These are phyloP conservation scores for Chaenodraco wilsoni DNA, from an alignment of 2,797 vertebrate genomes.

Conservation along the genomic window DNA sequence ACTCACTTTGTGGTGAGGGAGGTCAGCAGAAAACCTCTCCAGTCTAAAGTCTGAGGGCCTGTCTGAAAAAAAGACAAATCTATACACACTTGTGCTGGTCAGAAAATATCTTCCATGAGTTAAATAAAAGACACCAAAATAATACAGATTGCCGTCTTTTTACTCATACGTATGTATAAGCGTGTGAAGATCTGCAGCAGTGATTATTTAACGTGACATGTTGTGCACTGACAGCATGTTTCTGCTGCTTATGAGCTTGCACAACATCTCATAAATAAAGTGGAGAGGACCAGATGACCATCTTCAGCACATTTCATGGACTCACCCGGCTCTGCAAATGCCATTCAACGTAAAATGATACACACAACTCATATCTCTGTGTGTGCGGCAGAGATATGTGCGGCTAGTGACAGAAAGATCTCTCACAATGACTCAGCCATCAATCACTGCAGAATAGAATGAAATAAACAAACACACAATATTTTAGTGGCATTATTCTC, in stretches of 20 bases:
- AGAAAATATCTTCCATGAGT: constrained; percentile 43
- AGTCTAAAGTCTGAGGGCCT: constrained; percentile 47
- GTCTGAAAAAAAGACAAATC: constrained; percentile 21
- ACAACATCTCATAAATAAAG: constrained; percentile 78
- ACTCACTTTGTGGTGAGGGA: constrained; percentile 46
- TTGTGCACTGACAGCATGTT: constrained; percentile 68
- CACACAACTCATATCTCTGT: constrained; percentile 55
- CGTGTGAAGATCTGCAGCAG: constrained; percentile 19
- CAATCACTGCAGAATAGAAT: constrained; percentile 22
- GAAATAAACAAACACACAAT: no score
- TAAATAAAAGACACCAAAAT: constrained; percentile 28
- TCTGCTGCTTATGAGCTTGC: constrained; percentile 57
- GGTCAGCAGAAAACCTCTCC: constrained; percentile 60
- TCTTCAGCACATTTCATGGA: constrained; percentile 77
- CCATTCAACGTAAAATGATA: constrained; percentile 65
- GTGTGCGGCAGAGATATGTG: no score
- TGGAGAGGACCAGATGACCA: constrained; percentile 59
- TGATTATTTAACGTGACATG: constrained; percentile 44
- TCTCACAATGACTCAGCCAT: constrained; percentile 60
- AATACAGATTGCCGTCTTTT: constrained; percentile 12
- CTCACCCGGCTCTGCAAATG: constrained; percentile 56
- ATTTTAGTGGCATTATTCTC: no score
- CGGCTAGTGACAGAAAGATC: constrained; percentile 37
- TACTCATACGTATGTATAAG: constrained; percentile 30
- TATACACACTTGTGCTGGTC: constrained; percentile 50